These are phyloP conservation scores for Cassiopea xamachana DNA, from an alignment of 30 jellyfish, hydroid and myxozoan species.

Conservation along the genomic window DNA sequence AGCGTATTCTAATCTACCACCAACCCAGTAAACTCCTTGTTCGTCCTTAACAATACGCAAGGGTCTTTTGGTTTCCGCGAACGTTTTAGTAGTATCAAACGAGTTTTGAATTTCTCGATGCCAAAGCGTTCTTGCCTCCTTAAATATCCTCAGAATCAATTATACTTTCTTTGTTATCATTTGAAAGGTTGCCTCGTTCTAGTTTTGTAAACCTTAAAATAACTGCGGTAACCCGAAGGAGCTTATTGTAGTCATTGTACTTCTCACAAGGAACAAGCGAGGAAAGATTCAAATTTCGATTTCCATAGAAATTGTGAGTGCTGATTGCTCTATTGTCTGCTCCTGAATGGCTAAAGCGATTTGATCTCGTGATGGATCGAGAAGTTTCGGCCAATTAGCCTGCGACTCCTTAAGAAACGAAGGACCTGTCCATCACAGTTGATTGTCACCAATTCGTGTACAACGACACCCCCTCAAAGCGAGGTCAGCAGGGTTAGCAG, in stretches of 20 bases:
- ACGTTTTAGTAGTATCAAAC: not conserved
- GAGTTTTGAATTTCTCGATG: not conserved
- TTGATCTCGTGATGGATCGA: not conserved
- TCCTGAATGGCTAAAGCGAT: not conserved
- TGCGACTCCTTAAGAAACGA: not conserved
- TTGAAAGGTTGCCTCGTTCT: not conserved
- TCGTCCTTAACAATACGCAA: not conserved
- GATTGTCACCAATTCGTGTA: not conserved
- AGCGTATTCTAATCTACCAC: not conserved
- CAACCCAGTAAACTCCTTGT: not conserved
- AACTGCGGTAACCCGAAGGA: not conserved
- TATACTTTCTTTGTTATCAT: not conserved
- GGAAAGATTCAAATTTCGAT: not conserved
- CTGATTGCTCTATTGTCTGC: not conserved
- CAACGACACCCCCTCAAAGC: not conserved
- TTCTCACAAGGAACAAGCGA: not conserved
- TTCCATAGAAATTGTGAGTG: not conserved
- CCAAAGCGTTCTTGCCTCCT: not conserved
- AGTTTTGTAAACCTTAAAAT: not conserved
- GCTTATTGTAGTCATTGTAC: not conserved
- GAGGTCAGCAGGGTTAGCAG: not conserved
- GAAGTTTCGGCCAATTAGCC: not conserved
- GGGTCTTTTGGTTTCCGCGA: not conserved
- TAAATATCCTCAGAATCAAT: not conserved
- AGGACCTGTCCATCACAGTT: not conserved